These are phyloP conservation scores for Galemys pyrenaicus DNA, from an alignment of 2,113 vertebrate genomes.

Conservation along the genomic window DNA sequence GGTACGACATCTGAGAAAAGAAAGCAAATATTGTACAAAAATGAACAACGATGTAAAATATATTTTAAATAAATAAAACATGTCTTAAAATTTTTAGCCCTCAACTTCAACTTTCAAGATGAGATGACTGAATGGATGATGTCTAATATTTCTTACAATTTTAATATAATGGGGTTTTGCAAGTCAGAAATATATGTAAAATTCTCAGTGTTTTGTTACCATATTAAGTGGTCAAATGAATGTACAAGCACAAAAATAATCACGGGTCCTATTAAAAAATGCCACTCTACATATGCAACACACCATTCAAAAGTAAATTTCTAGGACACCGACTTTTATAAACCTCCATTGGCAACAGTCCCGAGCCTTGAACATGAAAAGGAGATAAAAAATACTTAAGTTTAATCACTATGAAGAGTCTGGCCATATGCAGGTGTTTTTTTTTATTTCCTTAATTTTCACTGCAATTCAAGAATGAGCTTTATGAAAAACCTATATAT, in stretches of 20 bases:
- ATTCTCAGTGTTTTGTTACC: neutral
- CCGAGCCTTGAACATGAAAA: neutral
- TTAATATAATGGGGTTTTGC: neutral
- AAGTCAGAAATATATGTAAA: neutral
- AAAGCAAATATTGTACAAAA: no score
- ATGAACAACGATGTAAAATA: no score
- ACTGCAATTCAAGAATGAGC: neutral
- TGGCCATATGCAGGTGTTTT: neutral
- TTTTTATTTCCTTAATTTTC: neutral
- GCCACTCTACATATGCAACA: neutral
- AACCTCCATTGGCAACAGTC: neutral
- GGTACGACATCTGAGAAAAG: no score
- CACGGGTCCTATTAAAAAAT: neutral
- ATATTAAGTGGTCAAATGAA: neutral
- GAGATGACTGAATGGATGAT: neutral
- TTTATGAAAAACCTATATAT: neutral
- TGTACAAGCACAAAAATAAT: neutral
- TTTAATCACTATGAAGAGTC: neutral
- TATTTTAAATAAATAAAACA: no score
- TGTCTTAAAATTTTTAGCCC: neutral
- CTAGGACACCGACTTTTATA: neutral
- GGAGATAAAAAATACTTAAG: neutral
- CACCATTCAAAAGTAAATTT: neutral
- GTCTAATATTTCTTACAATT: neutral
- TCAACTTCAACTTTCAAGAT: neutral